A percentile compares a stretch with the other conserved stretches of the same genome.
Evolutionary conservation across 2,797 vertebrate species (phyloP).

Genomic region (Pseudochirops cupreus): DNA sequence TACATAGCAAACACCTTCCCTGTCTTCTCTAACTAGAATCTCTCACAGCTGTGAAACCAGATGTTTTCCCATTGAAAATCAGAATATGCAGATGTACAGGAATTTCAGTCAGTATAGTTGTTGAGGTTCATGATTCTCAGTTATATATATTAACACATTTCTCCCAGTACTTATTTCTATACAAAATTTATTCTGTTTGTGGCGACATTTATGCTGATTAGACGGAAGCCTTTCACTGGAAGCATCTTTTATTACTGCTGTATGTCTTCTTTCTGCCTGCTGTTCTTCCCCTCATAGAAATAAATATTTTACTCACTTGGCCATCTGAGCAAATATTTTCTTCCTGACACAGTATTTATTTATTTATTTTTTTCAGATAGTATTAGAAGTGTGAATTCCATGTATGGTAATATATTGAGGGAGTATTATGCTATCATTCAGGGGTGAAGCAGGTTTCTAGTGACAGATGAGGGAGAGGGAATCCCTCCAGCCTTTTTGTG

Average conservation of each 20-base stretch:
- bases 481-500: conserved; percentile 50
- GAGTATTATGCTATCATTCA: conserved; percentile 45
- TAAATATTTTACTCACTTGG: conserved; percentile 82
- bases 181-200: conserved; percentile 79
- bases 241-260: conserved; percentile 76
- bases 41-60: background rate
- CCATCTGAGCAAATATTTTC: conserved; percentile 80
- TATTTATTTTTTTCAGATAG: conserved; percentile 55
- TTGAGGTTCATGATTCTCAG: conserved; percentile 63
- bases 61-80: conserved; percentile 48
- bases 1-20: background rate
- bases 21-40: background rate
- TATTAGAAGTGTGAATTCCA: conserved; percentile 75
- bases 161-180: conserved; percentile 79
- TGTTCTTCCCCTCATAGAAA: conserved; percentile 77
- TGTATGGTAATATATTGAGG: conserved; percentile 2
- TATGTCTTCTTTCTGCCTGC: conserved; percentile 77
- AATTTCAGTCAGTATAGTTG: conserved; percentile 61
- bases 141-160: conserved; percentile 79
- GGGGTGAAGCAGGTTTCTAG: conserved; percentile 75
- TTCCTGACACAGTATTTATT: conserved; percentile 76
- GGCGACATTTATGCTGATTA: conserved; percentile 80
- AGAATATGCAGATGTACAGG: conserved; percentile 61
- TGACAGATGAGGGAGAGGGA: conserved; percentile 58
- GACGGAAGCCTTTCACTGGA: conserved; percentile 76